Evolutionary conservation across 35 echinoderm and acorn worm species (phyloP).

Genomic region (Acanthaster planci): DNA sequence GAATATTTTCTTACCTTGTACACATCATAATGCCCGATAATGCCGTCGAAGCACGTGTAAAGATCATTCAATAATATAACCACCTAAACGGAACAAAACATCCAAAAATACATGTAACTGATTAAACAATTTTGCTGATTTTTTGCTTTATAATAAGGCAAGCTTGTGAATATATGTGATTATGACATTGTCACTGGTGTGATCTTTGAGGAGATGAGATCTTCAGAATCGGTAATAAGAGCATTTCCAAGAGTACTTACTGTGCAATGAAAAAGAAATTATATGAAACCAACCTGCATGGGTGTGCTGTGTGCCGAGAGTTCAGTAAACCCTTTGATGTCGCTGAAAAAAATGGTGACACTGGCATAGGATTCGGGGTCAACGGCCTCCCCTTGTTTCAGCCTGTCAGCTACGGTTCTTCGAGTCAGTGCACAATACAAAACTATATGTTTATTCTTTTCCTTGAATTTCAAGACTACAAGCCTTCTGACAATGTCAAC

Average conservation of each 20-base stretch:
- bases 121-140: background rate
- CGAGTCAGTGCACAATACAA: background rate
- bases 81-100: constrained; percentile 41
- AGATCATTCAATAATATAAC: constrained; percentile 82
- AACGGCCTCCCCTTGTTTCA: constrained; percentile 72
- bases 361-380: constrained; percentile 73
- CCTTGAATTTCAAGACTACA: no score
- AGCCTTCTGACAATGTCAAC: no score
- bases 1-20: constrained; percentile 60
- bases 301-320: constrained; percentile 80
- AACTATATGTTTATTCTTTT: background rate
- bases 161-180: no score
- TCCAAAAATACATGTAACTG: no score
- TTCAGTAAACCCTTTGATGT: constrained; percentile 80
- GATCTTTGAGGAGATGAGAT: no score
- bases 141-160: no score
- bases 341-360: constrained; percentile 93
- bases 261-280: no score
- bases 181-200: no score
- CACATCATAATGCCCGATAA: constrained; percentile 78
- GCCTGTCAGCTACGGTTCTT: constrained; percentile 62
- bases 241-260: no score
- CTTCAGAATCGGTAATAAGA: no score
- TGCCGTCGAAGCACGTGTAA: constrained; percentile 85
- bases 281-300: constrained; percentile 52